These are phyloP conservation scores for Pavo muticus DNA, from an alignment of 2,113 vertebrate genomes.

Conservation along the genomic window DNA sequence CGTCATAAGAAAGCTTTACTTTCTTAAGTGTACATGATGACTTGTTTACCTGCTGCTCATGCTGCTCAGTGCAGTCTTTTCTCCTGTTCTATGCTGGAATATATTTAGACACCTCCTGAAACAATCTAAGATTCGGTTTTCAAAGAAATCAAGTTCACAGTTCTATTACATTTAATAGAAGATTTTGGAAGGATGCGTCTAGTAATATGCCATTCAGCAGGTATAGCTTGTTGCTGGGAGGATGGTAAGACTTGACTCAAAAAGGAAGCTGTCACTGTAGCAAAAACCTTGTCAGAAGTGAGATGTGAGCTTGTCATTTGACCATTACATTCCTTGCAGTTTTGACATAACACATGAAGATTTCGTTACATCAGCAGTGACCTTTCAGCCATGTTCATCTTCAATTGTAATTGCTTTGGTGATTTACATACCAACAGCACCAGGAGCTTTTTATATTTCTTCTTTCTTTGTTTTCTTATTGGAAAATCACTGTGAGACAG, in stretches of 20 bases:
- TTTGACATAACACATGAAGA: neutral
- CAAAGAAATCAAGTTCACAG: neutral
- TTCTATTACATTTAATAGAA: slow-evolving; percentile 15
- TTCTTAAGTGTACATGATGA: neutral
- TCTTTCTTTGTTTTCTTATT: neutral
- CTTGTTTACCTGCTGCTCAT: neutral
- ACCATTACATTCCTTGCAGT: neutral
- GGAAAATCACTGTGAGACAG: neutral
- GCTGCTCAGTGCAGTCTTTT: neutral
- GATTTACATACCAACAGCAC: neutral
- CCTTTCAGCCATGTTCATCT: neutral
- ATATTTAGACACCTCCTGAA: neutral
- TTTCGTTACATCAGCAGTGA: neutral
- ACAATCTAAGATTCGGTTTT: neutral
- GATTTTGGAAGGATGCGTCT: neutral
- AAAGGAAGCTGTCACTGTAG: neutral
- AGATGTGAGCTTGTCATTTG: slow-evolving; percentile 12
- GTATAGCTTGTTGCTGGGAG: slow-evolving; percentile 28
- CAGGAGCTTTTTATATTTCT: neutral
- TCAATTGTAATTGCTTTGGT: neutral
- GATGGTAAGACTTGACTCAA: slow-evolving; percentile 32
- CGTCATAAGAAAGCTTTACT: neutral
- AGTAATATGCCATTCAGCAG: neutral
- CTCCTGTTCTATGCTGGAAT: neutral
- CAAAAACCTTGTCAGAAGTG: neutral